These are phyloP conservation scores for Pagetopsis macropterus DNA, from an alignment of 2,797 vertebrate species.

Conservation along the genomic window DNA sequence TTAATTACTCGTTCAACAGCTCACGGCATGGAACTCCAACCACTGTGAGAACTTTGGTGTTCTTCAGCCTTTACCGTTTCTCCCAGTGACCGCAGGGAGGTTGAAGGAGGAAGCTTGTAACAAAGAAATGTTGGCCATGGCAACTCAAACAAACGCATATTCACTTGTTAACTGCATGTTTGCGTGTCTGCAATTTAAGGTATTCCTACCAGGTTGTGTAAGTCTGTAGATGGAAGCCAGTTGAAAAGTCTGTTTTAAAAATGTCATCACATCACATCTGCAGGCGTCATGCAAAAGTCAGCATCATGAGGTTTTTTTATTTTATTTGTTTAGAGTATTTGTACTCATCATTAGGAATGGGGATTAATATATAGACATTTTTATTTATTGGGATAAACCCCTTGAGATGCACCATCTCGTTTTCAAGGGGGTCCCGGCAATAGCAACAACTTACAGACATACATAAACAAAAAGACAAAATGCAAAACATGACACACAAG, in stretches of 20 bases:
- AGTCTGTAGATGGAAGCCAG: not conserved
- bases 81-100: conserved; percentile 30
- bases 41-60: conserved; percentile 58
- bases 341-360: not conserved
- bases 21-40: conserved; percentile 51
- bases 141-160: conserved; percentile 23
- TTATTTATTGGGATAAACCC: no score
- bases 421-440: no score
- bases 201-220: conserved; percentile 17
- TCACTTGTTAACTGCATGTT: conserved; percentile 28
- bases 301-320: not conserved
- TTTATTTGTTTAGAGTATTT: not conserved
- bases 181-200: conserved; percentile 25
- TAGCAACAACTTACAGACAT: no score
- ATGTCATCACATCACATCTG: conserved; percentile 7
- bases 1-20: conserved; percentile 71
- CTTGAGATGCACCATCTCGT: no score
- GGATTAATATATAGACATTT: no score
- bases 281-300: conserved; percentile 6
- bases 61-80: conserved; percentile 52
- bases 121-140: conserved; percentile 25
- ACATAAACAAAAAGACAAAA: no score
- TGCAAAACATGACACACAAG: no score
- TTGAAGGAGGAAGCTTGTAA: conserved; percentile 24
- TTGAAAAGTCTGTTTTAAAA: not conserved